Evolutionary conservation across 2,888 invertebrate species (phyloP).

Genomic region (Andrena hattorfiana): DNA sequence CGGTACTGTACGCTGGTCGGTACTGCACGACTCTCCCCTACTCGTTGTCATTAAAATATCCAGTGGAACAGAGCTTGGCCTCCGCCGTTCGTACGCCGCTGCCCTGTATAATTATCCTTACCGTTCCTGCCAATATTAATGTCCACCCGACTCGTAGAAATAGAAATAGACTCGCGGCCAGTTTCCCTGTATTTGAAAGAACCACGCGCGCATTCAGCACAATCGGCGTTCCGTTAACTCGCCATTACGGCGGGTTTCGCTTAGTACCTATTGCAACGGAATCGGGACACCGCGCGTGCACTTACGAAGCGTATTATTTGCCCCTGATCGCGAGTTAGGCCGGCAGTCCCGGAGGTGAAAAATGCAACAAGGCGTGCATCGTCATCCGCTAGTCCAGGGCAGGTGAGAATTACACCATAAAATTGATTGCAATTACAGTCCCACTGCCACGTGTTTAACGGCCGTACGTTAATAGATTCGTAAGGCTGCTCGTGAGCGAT

Average conservation of each 20-base stretch:
- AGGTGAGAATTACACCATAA: slow-evolving; percentile 26
- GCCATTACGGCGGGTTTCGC: slow-evolving; percentile 52
- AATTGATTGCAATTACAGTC: background rate
- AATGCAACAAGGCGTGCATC: background rate
- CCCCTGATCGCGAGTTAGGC: background rate
- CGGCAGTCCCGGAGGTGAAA: background rate
- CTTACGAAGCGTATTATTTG: slow-evolving; percentile 31
- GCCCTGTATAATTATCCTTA: slow-evolving; percentile 70
- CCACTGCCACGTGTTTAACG: background rate
- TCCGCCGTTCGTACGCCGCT: slow-evolving; percentile 68
- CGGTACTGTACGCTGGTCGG: too few species aligned
- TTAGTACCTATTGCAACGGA: slow-evolving; percentile 26
- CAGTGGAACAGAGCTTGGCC: slow-evolving; percentile 80
- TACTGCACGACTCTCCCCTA: too few species aligned
- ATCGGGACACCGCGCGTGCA: slow-evolving; percentile 24
- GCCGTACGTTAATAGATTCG: slow-evolving; percentile 17
- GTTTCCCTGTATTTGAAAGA: slow-evolving; percentile 21
- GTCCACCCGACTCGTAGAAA: slow-evolving; percentile 44
- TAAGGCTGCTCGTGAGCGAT: background rate
- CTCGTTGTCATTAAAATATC: slow-evolving; percentile 81
- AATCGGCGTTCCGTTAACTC: slow-evolving; percentile 64
- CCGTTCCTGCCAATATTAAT: slow-evolving; percentile 68
- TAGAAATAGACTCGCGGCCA: slow-evolving; percentile 41
- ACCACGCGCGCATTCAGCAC: slow-evolving; percentile 5
- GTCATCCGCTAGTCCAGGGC: background rate